Conservation (phyloP, 2,888 invertebrate species). For the Flexamia atlantica region DNA sequence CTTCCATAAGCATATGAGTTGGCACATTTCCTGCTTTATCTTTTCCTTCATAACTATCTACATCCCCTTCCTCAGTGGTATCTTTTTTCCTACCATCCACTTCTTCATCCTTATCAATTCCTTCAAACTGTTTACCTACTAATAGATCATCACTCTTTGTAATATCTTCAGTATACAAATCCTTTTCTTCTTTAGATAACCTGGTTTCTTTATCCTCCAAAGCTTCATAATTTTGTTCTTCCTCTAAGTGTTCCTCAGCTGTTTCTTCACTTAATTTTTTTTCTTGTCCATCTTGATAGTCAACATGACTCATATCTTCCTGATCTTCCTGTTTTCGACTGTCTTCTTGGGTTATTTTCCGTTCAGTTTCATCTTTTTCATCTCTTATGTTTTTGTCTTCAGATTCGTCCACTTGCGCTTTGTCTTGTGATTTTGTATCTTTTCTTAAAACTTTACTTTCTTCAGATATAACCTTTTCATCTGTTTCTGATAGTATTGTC, state of each 20-base stretch:
- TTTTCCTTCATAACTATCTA: not conserved
- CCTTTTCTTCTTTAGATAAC: not conserved
- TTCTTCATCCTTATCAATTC: conserved; percentile 10
- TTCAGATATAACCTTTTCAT: not conserved
- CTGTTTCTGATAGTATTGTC: not conserved
- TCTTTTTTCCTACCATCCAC: not conserved
- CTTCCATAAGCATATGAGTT: not conserved
- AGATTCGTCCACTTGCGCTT: not conserved
- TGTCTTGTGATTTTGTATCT: not conserved
- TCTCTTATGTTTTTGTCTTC: not conserved
- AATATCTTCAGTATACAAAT: not conserved
- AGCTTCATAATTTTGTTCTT: conserved; percentile 1
- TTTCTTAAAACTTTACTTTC: not conserved
- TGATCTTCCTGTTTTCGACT: too few species aligned
- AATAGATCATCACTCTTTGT: not conserved
- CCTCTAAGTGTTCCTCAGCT: not conserved
- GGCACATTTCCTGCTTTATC: not conserved
- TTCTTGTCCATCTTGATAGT: not conserved
- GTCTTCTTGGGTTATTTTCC: not conserved
- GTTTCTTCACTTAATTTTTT: not conserved
- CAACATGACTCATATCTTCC: not conserved
- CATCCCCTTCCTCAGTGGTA: not conserved
- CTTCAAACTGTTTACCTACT: not conserved
- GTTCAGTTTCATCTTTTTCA: not conserved
- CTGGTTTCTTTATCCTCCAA: not conserved